Evolutionary conservation across 2,113 vertebrate genomes (phyloP).

Genomic region (Pomatostomus ruficeps): DNA sequence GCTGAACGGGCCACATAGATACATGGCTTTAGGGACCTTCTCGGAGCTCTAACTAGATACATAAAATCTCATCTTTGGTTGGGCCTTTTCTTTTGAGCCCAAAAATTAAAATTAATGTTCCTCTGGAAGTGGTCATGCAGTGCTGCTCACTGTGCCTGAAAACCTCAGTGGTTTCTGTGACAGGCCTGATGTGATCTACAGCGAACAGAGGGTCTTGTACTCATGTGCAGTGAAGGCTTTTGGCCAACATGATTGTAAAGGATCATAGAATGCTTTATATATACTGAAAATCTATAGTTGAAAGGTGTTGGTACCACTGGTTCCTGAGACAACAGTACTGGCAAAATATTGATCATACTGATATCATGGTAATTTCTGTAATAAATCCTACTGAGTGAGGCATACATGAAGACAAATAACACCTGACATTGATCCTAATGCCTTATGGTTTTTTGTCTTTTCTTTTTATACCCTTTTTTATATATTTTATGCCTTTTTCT

Average conservation of each 20-base stretch:
- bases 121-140: neutral
- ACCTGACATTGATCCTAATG: too few species aligned
- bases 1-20: neutral
- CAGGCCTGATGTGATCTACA: neutral
- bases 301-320: neutral
- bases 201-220: neutral
- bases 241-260: neutral
- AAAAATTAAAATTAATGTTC: neutral
- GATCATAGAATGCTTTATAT: neutral
- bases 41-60: neutral
- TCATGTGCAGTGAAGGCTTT: neutral
- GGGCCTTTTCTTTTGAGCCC: neutral
- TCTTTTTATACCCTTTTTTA: too few species aligned
- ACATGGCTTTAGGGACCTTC: neutral
- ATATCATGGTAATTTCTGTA: neutral
- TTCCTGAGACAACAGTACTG: neutral
- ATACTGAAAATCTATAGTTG: neutral
- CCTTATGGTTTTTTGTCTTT: too few species aligned
- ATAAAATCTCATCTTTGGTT: neutral
- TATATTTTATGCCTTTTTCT: too few species aligned
- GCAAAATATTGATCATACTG: neutral
- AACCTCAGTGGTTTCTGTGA: neutral
- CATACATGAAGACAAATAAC: neutral
- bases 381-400: neutral
- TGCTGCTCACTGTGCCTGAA: neutral